Conservation (phyloP, 1,140 invertebrate genomes). For the Calliphora vicina region DNA sequence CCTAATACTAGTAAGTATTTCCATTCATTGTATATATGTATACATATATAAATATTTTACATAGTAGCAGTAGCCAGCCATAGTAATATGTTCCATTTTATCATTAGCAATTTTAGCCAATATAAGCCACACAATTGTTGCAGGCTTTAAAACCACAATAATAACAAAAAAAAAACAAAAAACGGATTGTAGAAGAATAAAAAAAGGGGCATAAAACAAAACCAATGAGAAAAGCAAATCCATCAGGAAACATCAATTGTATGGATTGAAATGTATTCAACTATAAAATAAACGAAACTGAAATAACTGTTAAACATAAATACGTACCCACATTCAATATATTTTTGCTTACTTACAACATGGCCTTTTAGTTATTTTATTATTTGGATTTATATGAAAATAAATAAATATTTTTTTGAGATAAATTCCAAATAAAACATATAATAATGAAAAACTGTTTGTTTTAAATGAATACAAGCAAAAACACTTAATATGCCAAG, state of each 20-base stretch:
- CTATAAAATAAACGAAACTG: background rate
- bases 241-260: constrained; percentile 4
- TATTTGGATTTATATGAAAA: background rate
- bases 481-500: background rate
- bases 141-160: constrained; percentile 12
- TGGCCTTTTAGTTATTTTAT: too few relatives aligned
- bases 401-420: background rate
- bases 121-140: constrained; percentile 16
- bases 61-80: background rate
- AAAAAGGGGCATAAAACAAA: background rate
- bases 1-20: too few relatives aligned
- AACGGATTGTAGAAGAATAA: background rate
- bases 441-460: background rate
- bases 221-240: background rate
- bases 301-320: background rate
- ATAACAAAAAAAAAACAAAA: background rate
- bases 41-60: background rate
- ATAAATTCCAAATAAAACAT: background rate
- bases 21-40: background rate
- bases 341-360: too few relatives aligned
- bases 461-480: background rate
- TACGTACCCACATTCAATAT: background rate
- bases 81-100: constrained; percentile 8
- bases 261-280: constrained; percentile 4
- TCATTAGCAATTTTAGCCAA: constrained; percentile 13